Evolutionary conservation across 2,888 invertebrate species (phyloP), one percentile per base, ranked within the genome.

Genomic region (Hypolimnas misippus): DNA sequence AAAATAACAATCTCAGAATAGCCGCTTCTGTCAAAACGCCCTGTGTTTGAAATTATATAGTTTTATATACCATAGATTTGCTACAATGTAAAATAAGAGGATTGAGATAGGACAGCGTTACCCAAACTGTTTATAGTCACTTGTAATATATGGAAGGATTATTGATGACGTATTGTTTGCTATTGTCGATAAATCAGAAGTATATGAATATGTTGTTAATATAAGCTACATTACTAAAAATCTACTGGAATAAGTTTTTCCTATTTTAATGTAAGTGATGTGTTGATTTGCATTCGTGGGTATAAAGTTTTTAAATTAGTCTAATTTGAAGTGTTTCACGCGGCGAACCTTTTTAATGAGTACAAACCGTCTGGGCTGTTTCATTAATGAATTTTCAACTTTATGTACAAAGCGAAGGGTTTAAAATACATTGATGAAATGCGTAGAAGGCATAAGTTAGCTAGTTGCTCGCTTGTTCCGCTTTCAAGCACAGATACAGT

Each of bases 21-120:
- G 68, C 64, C 56, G 69, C 68, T 70, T 68, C 49, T 62, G 58
- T 62, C 53, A 57, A 55, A 53, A 68, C 17, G 66, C 62, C 53
- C 19, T 66, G 65, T 44, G 61, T 68, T 68, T 68, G 19, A 68
- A 61, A 66, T 67, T 68, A 62, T 66, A 69, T 70, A 70, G 68
- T 70, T 70, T 70, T 70, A 66, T 68, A 68, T 68, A 68, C 68
- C 66, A 68, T 67, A 66, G 66, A 65, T 71, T 71, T 70, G 66
- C 68, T 70, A 71, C 67, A 67, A 62, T 66, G 54, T 70, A 66
- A 68, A 57, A 65, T 70, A 70, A 62, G 67, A 62, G 63, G 66
- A 57, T 62, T 67, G 59, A 69, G 63, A 70, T 65, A 62, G 62
- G 61, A 57, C 62, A 65, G 62, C 62, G 61, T 65, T 70, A 67